Evolutionary conservation across 37 sponge, comb jelly and placozoan species (phyloP).

Genomic region (Eunapius fragilis): DNA sequence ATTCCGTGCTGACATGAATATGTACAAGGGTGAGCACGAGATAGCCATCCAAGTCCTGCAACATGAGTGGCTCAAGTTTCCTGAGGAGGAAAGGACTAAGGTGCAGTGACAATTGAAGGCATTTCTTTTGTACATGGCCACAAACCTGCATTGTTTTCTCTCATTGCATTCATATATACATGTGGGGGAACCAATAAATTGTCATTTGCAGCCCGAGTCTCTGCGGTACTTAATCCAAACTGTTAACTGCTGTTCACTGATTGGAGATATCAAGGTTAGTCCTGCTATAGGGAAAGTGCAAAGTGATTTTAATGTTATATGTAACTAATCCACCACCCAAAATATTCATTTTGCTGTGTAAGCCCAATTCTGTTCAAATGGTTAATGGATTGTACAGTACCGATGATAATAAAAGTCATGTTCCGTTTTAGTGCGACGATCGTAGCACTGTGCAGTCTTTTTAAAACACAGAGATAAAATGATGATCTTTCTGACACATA

Average conservation of each 20-base stretch:
- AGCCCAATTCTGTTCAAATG: no score
- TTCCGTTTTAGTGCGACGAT: no score
- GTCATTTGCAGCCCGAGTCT: constrained; percentile 9
- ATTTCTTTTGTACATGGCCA: not conserved
- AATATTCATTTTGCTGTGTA: no score
- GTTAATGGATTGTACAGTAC: no score
- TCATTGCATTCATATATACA: constrained; percentile 5
- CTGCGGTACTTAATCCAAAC: constrained; percentile 46
- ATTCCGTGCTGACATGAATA: constrained; percentile 76
- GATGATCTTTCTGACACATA: no score
- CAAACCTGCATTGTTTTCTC: not conserved
- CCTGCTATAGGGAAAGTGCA: no score
- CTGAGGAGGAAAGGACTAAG: constrained; percentile 29
- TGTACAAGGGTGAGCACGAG: constrained; percentile 60
- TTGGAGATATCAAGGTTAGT: constrained; percentile 57
- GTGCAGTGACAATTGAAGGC: constrained; percentile 11
- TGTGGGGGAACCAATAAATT: not conserved
- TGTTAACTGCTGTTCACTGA: constrained; percentile 48
- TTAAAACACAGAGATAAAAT: no score
- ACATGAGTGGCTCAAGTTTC: constrained; percentile 47
- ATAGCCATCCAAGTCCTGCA: constrained; percentile 32
- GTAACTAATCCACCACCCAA: no score
- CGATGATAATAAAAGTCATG: no score
- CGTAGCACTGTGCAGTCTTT: no score
- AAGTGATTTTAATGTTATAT: no score